Conservation (phyloP, 2,888 invertebrate genomes). For the Rhimphoctona megacephalus region DNA sequence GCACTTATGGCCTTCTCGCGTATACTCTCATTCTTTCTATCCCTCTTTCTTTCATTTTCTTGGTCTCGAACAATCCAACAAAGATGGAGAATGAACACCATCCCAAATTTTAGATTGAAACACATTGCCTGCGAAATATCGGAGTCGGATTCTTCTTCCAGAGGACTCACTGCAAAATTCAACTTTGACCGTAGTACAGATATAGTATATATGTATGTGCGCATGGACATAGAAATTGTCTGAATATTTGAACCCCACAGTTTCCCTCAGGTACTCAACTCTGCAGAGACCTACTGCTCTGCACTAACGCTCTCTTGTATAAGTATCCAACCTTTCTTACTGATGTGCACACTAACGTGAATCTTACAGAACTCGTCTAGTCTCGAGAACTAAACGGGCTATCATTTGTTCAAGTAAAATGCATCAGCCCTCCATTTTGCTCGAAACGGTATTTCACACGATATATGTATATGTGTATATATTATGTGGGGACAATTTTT, state of each 20-base stretch:
- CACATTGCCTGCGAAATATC: constrained; percentile 68
- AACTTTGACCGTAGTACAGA: constrained; percentile 1
- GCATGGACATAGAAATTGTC: neutral
- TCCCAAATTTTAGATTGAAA: constrained; percentile 68
- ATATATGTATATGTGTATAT: neutral
- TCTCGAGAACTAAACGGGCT: constrained; percentile 56
- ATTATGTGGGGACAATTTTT: constrained; percentile 15
- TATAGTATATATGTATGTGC: neutral
- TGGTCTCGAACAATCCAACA: constrained; percentile 27
- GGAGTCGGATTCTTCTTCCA: constrained; percentile 59
- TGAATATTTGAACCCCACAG: constrained; percentile 21
- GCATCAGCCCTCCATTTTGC: constrained; percentile 50
- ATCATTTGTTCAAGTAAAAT: constrained; percentile 53
- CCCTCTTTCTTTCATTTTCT: constrained; percentile 9
- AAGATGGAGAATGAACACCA: constrained; percentile 57
- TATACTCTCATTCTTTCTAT: constrained; percentile 31
- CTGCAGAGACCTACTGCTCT: constrained; percentile 1
- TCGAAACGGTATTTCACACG: constrained; percentile 6
- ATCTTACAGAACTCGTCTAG: neutral
- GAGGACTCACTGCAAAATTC: constrained; percentile 49
- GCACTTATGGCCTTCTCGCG: constrained; percentile 68
- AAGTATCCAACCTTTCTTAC: constrained; percentile 15
- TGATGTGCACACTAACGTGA: constrained; percentile 30
- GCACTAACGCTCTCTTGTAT: constrained; percentile 41
- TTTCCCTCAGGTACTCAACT: constrained; percentile 26